Percentiles rank a stretch among this genome's conserved stretches.
Conservation (phyloP, 2,888 invertebrate genomes). For the Sarcophaga subvicina region DNA sequence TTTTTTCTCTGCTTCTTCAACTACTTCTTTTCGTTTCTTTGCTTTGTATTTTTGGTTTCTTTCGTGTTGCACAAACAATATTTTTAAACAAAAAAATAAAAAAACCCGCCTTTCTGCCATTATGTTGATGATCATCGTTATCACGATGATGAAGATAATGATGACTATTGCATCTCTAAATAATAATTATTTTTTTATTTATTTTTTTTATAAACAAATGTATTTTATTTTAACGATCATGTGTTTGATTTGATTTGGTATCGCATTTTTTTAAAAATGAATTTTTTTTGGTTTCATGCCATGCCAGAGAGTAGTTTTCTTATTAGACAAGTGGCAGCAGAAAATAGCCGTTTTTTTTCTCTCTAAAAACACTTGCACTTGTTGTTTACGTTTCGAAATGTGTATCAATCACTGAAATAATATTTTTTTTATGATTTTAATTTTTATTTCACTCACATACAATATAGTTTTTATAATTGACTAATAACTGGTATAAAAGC, state of each 20-base stretch:
- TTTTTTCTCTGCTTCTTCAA: slow-evolving; percentile 23
- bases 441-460: background rate
- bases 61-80: background rate
- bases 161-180: too few relatives aligned
- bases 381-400: slow-evolving; percentile 56
- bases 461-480: slow-evolving; percentile 27
- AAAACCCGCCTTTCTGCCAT: too few relatives aligned
- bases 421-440: slow-evolving; percentile 20
- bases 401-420: slow-evolving; percentile 51
- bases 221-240: background rate
- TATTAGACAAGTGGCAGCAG: slow-evolving; percentile 20
- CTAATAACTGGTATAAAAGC: slow-evolving; percentile 40
- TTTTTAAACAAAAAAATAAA: too few relatives aligned
- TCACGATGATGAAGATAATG: too few relatives aligned
- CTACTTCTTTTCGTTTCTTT: background rate
- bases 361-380: slow-evolving; percentile 65
- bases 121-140: too few relatives aligned
- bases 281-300: too few relatives aligned
- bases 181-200: background rate
- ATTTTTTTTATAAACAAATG: background rate
- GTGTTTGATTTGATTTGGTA: background rate
- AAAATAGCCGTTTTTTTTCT: background rate
- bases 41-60: slow-evolving; percentile 22
- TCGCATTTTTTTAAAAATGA: background rate
- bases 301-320: background rate